Conservation (phyloP, 2,113 vertebrate genomes). For the Herpetotheres cachinnans region DNA sequence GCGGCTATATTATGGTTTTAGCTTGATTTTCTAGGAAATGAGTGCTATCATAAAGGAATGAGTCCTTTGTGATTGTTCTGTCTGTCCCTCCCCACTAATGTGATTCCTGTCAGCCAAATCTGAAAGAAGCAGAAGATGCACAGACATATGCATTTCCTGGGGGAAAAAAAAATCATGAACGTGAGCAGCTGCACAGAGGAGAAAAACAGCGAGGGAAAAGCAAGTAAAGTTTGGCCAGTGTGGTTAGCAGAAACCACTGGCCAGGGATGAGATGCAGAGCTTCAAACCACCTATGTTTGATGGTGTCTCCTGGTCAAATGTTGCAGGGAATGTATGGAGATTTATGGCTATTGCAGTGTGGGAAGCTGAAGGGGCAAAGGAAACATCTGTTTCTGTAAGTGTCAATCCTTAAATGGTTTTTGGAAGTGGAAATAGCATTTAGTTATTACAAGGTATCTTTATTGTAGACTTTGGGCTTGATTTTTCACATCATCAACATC, state of each 20-base stretch:
- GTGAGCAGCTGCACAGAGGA: neutral
- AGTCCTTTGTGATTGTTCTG: neutral
- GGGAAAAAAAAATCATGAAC: rapidly evolving
- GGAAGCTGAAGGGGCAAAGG: neutral
- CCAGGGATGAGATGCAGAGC: neutral
- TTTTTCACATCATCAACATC: neutral
- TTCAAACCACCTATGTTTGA: neutral
- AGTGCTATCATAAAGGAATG: conserved; percentile 40
- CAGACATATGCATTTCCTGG: rapidly evolving
- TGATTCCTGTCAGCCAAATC: neutral
- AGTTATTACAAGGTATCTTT: neutral
- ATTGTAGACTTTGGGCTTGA: neutral
- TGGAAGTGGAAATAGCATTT: neutral
- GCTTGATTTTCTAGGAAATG: conserved; percentile 49
- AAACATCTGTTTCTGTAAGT: neutral
- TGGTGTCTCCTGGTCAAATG: neutral
- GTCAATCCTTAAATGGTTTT: rapidly evolving
- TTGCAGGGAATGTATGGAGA: rapidly evolving
- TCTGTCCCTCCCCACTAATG: neutral
- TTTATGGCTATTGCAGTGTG: neutral
- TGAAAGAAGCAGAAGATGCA: neutral
- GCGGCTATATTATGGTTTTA: neutral
- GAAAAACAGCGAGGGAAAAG: neutral
- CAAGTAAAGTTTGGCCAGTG: rapidly evolving
- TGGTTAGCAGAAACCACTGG: neutral